Base-by-base conservation (phyloP, 2,797 vertebrate species). In the Lerista edwardsae region DNA sequence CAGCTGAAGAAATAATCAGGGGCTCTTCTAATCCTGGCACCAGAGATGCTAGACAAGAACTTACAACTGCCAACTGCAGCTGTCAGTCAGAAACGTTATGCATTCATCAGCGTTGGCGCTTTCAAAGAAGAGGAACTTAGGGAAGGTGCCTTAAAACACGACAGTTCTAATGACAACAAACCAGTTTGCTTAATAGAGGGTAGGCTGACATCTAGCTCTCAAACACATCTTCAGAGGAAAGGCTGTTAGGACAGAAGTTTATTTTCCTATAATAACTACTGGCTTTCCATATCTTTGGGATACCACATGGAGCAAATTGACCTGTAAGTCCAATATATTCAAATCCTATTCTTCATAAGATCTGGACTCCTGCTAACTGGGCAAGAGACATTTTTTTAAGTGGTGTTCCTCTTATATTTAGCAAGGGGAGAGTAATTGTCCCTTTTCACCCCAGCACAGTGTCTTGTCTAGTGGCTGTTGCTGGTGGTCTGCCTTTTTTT, bases 21-120 rank as follows among this genome's bases (percentile, higher is more conserved):
- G 76, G 12, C 62, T 87, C 76, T 79, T 79, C 68, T 86, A 81
- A 81, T 83, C 64, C 81, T 83, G 85, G 75, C 75, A 83, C 75
- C 47, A 79, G 75, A 61, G 25, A 64, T 75, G 44, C 34, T 64
- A 76, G 86, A 84, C 77, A 76, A 74, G 41, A 86, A 86, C 73
- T 41, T 76, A 62, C 25, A 87, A 84, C 57, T 84, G 59, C 57
- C 78, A 87, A 76, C 72, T 87, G 82, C 78, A 87, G 23, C 77
- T 62, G 64, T 84, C 86, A 39, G 36, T 76, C 57, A 79, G 51
- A 71, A 81, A 72, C 25, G 11, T 31, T 61, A 80, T 72, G 73
- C 59, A 76, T 79, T 74, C 31, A n/a, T 76, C 57, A 81, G 57
- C 31, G 65, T 31, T 80, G 82, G 68, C 57, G 75, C 44, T 75